Conservation (phyloP, 1,140 invertebrate species). For the Chrysomallon squamiferum region DNA sequence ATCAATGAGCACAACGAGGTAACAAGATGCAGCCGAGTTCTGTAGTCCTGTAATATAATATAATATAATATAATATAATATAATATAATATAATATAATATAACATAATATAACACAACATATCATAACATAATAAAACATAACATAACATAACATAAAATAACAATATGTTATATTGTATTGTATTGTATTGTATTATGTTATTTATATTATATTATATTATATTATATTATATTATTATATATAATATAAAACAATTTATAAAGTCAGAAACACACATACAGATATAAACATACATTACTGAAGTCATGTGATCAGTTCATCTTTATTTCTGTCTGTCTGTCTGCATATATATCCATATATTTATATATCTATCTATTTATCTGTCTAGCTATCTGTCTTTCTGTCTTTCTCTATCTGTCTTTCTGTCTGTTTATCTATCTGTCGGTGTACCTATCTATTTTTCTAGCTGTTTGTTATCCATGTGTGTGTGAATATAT, state of each 20-base stretch:
- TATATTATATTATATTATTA: too few species aligned
- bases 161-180: not conserved
- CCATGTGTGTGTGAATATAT: too few species aligned
- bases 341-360: too few species aligned
- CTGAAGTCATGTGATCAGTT: too few species aligned
- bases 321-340: too few species aligned
- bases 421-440: too few species aligned
- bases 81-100: not conserved
- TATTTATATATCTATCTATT: too few species aligned
- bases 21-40: slow-evolving; percentile 50
- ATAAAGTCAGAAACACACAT: not conserved
- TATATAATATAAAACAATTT: not conserved
- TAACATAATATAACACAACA: not conserved
- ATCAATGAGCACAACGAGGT: slow-evolving; percentile 48
- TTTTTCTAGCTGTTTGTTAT: too few species aligned
- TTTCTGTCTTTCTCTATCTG: too few species aligned
- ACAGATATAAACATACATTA: too few species aligned
- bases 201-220: not conserved
- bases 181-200: not conserved
- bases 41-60: slow-evolving; percentile 35
- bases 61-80: not conserved
- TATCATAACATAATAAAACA: not conserved
- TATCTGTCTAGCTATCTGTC: too few species aligned
- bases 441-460: too few species aligned
- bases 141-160: not conserved